These are phyloP conservation scores for Lithophane leautieri DNA, from an alignment of 2,888 invertebrate species.

Conservation along the genomic window DNA sequence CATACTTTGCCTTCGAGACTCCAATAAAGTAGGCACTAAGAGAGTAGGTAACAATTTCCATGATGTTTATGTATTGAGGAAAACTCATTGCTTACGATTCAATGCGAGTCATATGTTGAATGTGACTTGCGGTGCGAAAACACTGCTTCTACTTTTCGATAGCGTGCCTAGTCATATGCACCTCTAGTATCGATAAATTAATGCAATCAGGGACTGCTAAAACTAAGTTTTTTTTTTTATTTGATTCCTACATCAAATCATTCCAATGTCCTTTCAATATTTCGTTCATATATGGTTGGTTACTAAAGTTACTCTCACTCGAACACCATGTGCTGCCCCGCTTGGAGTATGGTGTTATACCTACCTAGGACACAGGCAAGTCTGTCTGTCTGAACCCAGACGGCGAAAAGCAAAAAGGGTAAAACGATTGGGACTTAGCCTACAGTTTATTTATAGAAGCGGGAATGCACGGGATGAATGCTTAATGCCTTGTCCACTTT, in stretches of 20 bases:
- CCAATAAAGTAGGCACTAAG: background rate
- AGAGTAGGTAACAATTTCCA: conserved; percentile 34
- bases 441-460: conserved; percentile 64
- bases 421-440: conserved; percentile 46
- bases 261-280: background rate
- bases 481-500: conserved; percentile 60
- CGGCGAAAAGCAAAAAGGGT: conserved; percentile 60
- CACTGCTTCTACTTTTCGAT: background rate
- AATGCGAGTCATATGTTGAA: conserved; percentile 14
- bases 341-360: conserved; percentile 3
- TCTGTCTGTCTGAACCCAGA: conserved; percentile 42
- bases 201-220: background rate
- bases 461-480: conserved; percentile 63
- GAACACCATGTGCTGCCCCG: background rate
- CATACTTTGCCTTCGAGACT: background rate
- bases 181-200: background rate
- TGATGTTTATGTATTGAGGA: conserved; percentile 46
- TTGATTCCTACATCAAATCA: background rate
- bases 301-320: background rate
- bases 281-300: background rate
- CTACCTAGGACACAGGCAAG: conserved; percentile 39
- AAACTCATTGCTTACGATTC: conserved; percentile 34
- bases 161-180: background rate
- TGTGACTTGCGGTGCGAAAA: conserved; percentile 3
- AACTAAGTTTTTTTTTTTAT: background rate